A percentile compares a stretch with the other conserved stretches of the same genome.
phyloP scores from a whole-genome alignment of 2,113 vertebrate genomes.

The Tachysurus fulvidraco region DNA sequence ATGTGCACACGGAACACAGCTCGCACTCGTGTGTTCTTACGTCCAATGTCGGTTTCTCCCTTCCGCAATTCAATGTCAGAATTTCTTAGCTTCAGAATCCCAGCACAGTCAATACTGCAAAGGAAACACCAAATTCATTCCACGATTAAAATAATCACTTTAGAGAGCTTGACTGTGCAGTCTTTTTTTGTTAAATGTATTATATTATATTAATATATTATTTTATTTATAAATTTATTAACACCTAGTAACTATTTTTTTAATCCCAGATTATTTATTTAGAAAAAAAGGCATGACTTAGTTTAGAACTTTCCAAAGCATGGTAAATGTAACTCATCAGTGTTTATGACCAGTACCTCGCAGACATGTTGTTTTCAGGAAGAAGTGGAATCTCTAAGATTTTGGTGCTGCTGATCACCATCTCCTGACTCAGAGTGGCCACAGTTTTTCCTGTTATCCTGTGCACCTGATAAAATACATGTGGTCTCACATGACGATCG shows the following conservation, averaged over 20 bases:
- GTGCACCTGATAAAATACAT: slow-evolving; percentile 96
- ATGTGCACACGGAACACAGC: slow-evolving; percentile 90
- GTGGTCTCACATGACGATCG: slow-evolving; percentile 86
- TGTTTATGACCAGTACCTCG: slow-evolving; percentile 76
- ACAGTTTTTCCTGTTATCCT: slow-evolving; percentile 95
- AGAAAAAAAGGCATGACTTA: slow-evolving; percentile 17
- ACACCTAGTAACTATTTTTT: neutral
- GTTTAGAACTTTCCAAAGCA: neutral
- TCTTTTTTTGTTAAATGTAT: neutral
- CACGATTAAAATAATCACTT: neutral
- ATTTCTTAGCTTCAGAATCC: slow-evolving; percentile 94
- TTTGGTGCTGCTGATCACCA: slow-evolving; percentile 80
- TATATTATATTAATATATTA: no score
- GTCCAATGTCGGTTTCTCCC: slow-evolving; percentile 92
- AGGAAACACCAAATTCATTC: neutral
- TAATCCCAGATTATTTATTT: slow-evolving; percentile 10
- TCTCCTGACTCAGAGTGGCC: slow-evolving; percentile 89
- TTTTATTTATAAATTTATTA: no score
- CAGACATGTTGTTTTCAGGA: slow-evolving; percentile 90
- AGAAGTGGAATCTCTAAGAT: slow-evolving; percentile 93
- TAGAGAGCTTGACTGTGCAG: neutral
- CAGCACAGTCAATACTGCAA: slow-evolving; percentile 91
- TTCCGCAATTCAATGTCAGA: slow-evolving; percentile 97
- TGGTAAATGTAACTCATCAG: slow-evolving; percentile 38
- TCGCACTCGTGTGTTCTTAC: slow-evolving; percentile 94